Base-by-base conservation (phyloP, 2,888 invertebrate species). In the Cataglyphis livida region DNA sequence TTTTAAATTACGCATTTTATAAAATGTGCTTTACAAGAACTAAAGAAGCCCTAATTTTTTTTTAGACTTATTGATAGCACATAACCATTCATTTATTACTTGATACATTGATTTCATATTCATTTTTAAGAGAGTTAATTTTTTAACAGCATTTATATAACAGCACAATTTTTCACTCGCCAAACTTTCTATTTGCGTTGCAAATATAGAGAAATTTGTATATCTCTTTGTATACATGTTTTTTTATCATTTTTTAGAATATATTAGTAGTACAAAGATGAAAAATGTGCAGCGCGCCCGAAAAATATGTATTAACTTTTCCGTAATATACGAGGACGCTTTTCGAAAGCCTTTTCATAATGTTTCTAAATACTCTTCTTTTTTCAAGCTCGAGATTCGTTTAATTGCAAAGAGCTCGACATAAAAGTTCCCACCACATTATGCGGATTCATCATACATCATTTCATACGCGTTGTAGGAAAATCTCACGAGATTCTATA, bases 401-500 rank as follows among this genome's bases (percentile, higher is more conserved):
- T 35, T 35, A 10, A 9, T 28, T 25, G 10, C 54, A 12, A 65
- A 66, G 6, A 21, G n/a, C 6, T 48, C 3, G 21, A 15, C n/a
- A 41, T 15, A 41, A 18, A 21, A 38, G 21, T n/a, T 25, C 2
- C 0, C 38, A 48, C 32, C 5, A 38, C 18, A 9, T 38, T 6
- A 41, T 41, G 12, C 21, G 15, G 12, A 28, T 61, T 25, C 12
- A 10, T 81, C 41, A 1, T 51, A 41, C 21, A 61, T 62, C 73
- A 38, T 61, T 61, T 61, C 12, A 10, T 21, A 41, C 15, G n/a
- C 51, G 25, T 28, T 38, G 32, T 35, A 21, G 74, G 18, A 51
- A 74, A 81, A 62, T 41, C 62, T 44, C 64, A 38, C 41, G 32
- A 64, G 48, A 18, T 51, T 51, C 48, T 10, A 68, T 38, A 88